Base-by-base conservation (phyloP, 2,888 invertebrate genomes). In the Achlya flavicornis region DNA sequence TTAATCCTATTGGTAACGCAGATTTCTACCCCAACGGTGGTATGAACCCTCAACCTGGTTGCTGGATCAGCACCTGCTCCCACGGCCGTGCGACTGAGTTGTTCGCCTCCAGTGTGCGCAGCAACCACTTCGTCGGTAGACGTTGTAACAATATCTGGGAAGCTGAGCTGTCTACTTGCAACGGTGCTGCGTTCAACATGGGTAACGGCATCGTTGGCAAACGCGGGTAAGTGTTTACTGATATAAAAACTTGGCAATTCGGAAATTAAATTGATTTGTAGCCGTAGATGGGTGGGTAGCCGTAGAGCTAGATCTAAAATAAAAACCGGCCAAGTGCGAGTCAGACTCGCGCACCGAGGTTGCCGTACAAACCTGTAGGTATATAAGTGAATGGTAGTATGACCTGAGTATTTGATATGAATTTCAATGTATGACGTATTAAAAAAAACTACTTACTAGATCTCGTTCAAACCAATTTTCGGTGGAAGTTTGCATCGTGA, bases 21-120 rank as follows among this genome's bases (percentile, higher is more conserved):
- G 85, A 91, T 70, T 90, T 91, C 73, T 91, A 88, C 70, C 87
- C 88, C 6, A 91, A 90, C 62, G 88, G 89, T 12, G 90, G 89
- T 41, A 81, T 70, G 60, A 80, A 84, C 66, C 77, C 76, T 4
- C 89, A 89, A 66, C 90, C 91, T 33, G 91, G 90, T 2, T 90
- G 90, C 65, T 66, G 67, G 69, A 8, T 75, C 11, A 85, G 78
- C 65, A 79, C 79, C 7, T 90, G 90, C 68, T 89, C 89, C 4
- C 91, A 91, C 66, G 75, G 83, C 5, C 84, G 88, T 10, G 72
- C 88, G 0, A 67, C 72, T 35, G 77, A 85, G 10, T 72, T 88
- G 4, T 86, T 86, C 62, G 89, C 87, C 0, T 70, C 88, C 6
- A 87, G 78, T 41, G 79, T 90, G 4, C 76, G 77, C 57, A 62